Percentiles rank a stretch among this genome's conserved stretches.
phyloP scores from a whole-genome alignment of 23 tunicate genomes.

The Styela clava region DNA sequence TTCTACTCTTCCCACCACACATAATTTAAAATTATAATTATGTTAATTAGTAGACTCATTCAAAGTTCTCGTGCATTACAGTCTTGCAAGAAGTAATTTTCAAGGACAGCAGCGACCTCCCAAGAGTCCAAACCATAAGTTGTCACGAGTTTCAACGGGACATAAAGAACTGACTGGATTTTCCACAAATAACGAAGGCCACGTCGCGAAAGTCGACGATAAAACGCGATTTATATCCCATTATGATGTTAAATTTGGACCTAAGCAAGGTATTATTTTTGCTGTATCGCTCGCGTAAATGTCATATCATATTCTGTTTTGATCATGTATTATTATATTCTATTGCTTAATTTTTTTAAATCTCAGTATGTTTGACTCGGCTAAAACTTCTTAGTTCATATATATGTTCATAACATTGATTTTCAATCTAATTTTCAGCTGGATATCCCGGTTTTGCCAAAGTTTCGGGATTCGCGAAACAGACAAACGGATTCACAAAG shows the following conservation, averaged over 20 bases:
- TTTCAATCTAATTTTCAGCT: not conserved
- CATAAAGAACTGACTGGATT: slow-evolving; percentile 58
- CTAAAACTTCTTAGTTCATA: too few relatives aligned
- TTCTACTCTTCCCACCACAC: too few relatives aligned
- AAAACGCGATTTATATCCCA: slow-evolving; percentile 37
- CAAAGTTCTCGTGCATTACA: too few relatives aligned
- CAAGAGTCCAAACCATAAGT: not conserved
- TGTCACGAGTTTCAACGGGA: slow-evolving; percentile 4
- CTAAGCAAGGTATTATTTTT: slow-evolving; percentile 7
- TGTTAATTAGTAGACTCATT: too few relatives aligned
- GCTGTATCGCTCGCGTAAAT: not conserved
- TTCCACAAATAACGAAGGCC: slow-evolving; percentile 44
- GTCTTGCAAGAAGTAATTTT: slow-evolving; percentile 38
- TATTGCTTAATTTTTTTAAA: too few relatives aligned
- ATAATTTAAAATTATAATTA: too few relatives aligned
- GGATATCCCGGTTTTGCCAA: not conserved
- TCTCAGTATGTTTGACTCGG: too few relatives aligned
- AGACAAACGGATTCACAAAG: slow-evolving; percentile 61
- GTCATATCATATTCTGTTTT: too few relatives aligned
- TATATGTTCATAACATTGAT: not conserved
- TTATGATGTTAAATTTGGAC: slow-evolving; percentile 44
- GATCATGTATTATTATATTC: too few relatives aligned
- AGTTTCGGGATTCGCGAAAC: slow-evolving; percentile 18
- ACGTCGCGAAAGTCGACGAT: slow-evolving; percentile 29
- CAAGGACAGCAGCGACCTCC: slow-evolving; percentile 31